Base-by-base conservation (phyloP, 2,797 vertebrate species). In the Alfaro cultratus region DNA sequence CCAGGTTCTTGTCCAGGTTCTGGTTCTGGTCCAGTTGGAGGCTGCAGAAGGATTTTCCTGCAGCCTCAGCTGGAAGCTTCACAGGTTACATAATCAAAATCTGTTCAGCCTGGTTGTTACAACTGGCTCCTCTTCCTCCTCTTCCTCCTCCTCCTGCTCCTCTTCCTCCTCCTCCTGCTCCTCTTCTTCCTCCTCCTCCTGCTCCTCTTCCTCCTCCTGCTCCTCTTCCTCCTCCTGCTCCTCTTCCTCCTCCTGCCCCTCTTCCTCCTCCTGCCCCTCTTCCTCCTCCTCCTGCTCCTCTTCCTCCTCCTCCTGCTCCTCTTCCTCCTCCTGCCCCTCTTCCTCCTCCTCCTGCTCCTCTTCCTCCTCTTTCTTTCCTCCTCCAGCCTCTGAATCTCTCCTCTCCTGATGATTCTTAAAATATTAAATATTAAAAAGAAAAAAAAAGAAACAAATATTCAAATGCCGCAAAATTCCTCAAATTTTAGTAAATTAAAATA, bases 81-180 rank as follows among this genome's bases (percentile, higher is more conserved):
- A 62, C 31, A 8, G 15, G 31, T 34, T 62, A 62, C 60, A 62
- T 62, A 62, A 62, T 18, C 31, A 31, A 31, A 34, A 16, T 34
- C 60, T 62, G 60, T 34, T 31, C 60, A 34, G n/a, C 12, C n/a
- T 31, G 55, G n/a, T 15, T n/a, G 53, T 12, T 55, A 55, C 53
- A 55, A 29, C 55, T 29, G 51, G 55, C n/a, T 29, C 0, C 26
- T 57, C 55, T 7, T 55, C 1, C 4, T 47, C 5, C 47, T 49
- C 16, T 16, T 49, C 16, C 6, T 49, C 0, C 1, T 49, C 1
- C 4, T 47, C 15, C 0, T 47, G 0, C 13, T 46, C 1, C 9
- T 46, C 1, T 1, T 53, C 6, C 0, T 46, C 4, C 12, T 47
- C 1, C 1, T 47, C 4, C 46, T 47, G 4, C 4, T 47, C 1